Evolutionary conservation across 2,113 vertebrate genomes (phyloP).

Genomic region (Pachyramphus minor): DNA sequence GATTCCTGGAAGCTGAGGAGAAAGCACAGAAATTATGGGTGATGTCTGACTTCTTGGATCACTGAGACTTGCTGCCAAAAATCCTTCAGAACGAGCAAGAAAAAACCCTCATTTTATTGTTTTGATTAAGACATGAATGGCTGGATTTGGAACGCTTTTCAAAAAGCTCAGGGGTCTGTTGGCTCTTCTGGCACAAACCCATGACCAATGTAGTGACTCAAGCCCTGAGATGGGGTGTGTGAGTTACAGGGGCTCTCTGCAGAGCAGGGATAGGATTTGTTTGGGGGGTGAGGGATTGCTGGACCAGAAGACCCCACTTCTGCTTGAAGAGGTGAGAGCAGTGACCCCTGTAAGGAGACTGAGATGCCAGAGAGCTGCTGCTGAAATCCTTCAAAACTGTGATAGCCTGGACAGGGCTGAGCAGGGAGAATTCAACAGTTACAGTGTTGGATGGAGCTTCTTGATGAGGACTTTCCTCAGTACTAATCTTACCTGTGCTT

Average conservation of each 20-base stretch:
- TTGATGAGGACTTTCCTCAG: background rate
- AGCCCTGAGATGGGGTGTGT: background rate
- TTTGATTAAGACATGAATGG: background rate
- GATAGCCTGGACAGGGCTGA: fast-evolving
- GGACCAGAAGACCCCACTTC: background rate
- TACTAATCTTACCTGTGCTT: background rate
- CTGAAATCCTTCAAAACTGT: background rate
- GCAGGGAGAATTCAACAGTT: background rate
- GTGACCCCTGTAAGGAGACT: background rate
- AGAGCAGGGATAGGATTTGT: background rate
- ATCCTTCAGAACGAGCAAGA: background rate
- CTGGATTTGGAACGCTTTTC: background rate
- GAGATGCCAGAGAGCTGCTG: background rate
- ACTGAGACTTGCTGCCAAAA: background rate
- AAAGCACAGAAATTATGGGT: background rate
- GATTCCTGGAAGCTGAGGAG: background rate
- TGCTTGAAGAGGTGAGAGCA: background rate
- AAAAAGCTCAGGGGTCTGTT: background rate
- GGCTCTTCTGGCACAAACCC: background rate
- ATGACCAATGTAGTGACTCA: fast-evolving
- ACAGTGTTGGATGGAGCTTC: fast-evolving
- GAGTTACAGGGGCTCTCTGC: background rate
- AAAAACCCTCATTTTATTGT: background rate
- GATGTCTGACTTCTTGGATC: background rate
- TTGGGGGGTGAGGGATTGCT: background rate